These are phyloP conservation scores for Halcyon badia DNA, from an alignment of 2,797 vertebrate genomes.

Conservation along the genomic window DNA sequence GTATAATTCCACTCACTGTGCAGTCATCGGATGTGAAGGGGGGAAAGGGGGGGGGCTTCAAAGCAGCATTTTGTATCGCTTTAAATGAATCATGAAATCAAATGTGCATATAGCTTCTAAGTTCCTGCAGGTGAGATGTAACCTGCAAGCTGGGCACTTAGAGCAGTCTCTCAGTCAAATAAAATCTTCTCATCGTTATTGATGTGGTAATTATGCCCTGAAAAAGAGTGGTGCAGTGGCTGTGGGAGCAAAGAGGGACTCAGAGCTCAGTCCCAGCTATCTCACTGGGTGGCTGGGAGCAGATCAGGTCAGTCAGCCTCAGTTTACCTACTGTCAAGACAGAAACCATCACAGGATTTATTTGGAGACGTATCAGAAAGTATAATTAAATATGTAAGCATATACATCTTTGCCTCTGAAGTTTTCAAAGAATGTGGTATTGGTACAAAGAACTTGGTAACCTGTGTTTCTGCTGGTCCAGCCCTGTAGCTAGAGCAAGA, in stretches of 20 bases:
- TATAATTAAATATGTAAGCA: background rate
- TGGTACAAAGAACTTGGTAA: background rate
- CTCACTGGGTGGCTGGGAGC: background rate
- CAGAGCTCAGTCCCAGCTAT: background rate
- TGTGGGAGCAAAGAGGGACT: background rate
- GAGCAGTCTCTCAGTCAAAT: conserved; percentile 39
- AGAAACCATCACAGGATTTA: background rate
- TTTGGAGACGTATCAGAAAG: background rate
- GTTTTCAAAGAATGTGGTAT: background rate
- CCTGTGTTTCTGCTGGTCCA: background rate
- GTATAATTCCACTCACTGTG: conserved; percentile 7
- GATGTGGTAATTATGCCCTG: conserved; percentile 21
- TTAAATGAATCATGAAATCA: conserved; percentile 54
- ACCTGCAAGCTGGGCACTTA: conserved; percentile 36
- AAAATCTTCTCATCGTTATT: background rate
- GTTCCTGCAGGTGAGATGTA: conserved; percentile 62
- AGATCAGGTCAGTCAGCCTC: background rate
- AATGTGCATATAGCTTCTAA: background rate
- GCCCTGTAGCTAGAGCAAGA: background rate
- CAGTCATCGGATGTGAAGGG: conserved; percentile 5
- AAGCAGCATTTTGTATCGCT: background rate
- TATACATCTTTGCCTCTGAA: background rate
- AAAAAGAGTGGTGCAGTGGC: background rate
- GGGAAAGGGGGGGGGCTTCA: background rate
- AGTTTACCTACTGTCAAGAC: background rate